These are phyloP conservation scores for Coregonus ussuriensis DNA, from an alignment of 2,797 vertebrate species.

Conservation along the genomic window DNA sequence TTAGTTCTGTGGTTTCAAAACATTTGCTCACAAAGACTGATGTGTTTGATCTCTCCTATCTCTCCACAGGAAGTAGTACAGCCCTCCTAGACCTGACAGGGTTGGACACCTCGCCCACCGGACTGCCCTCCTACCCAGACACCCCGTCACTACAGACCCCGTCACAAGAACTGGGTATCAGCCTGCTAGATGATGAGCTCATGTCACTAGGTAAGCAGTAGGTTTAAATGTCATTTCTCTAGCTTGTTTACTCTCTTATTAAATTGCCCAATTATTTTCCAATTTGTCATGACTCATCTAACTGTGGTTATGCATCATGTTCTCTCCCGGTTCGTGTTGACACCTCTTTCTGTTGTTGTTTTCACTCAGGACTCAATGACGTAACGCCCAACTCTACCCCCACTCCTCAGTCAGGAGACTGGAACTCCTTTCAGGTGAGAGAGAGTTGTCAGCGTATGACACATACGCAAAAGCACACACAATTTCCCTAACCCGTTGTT, in stretches of 20 bases:
- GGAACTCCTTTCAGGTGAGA: conserved; percentile 89
- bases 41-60: conserved; percentile 5
- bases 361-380: conserved; percentile 83
- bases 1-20: too few relatives aligned
- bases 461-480: background rate
- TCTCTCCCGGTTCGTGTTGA: background rate
- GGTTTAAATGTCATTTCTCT: background rate
- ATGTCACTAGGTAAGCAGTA: conserved; percentile 90
- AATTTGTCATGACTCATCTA: background rate
- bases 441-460: background rate
- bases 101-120: conserved; percentile 77
- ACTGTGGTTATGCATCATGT: conserved; percentile 13
- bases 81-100: conserved; percentile 91
- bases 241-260: background rate
- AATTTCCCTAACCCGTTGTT: background rate
- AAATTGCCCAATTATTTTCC: too few relatives aligned
- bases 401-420: conserved; percentile 71
- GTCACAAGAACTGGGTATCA: conserved; percentile 79
- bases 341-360: conserved; percentile 19
- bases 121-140: conserved; percentile 72
- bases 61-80: conserved; percentile 73
- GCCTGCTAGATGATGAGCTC: conserved; percentile 93
- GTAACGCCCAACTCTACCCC: conserved; percentile 67
- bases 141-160: conserved; percentile 62
- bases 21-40: background rate